phyloP scores from a whole-genome alignment of 2,888 invertebrate species.

The Nemurella pictetii region DNA sequence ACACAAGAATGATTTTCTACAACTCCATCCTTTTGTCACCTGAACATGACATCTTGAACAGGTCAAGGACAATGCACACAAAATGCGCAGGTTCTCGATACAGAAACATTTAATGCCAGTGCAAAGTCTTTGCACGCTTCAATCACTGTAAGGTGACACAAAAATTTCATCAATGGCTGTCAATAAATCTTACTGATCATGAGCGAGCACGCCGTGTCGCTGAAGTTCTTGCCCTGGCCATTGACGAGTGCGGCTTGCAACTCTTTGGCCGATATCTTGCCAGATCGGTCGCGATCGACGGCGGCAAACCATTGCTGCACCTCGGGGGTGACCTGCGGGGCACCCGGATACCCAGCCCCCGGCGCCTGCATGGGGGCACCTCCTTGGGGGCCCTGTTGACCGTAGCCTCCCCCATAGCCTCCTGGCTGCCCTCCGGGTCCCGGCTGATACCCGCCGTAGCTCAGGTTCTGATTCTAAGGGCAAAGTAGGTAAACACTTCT shows the following conservation, averaged over 20 bases:
- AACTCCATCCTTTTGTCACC: no score
- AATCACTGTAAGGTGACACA: no score
- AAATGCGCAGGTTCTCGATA: no score
- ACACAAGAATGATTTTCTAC: no score
- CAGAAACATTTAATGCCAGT: no score
- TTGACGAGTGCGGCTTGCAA: conserved; percentile 80
- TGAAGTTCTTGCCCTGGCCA: conserved; percentile 82
- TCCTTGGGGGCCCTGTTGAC: background rate
- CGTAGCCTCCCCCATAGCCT: background rate
- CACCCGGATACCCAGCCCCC: conserved; percentile 34
- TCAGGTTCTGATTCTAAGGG: background rate
- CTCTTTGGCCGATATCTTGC: conserved; percentile 76
- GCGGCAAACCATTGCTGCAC: conserved; percentile 82
- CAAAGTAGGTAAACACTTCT: no score
- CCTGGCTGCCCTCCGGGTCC: background rate
- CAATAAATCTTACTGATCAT: conserved; percentile 77
- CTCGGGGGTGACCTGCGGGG: conserved; percentile 62
- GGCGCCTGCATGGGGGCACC: background rate
- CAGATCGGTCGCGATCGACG: conserved; percentile 82
- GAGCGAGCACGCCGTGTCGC: conserved; percentile 78
- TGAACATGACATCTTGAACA: no score
- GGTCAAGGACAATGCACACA: no score
- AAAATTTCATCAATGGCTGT: no score
- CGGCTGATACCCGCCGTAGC: background rate
- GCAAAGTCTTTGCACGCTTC: no score